These are phyloP conservation scores for Limnephilus auricula DNA, from an alignment of 2,888 invertebrate species.

Conservation along the genomic window DNA sequence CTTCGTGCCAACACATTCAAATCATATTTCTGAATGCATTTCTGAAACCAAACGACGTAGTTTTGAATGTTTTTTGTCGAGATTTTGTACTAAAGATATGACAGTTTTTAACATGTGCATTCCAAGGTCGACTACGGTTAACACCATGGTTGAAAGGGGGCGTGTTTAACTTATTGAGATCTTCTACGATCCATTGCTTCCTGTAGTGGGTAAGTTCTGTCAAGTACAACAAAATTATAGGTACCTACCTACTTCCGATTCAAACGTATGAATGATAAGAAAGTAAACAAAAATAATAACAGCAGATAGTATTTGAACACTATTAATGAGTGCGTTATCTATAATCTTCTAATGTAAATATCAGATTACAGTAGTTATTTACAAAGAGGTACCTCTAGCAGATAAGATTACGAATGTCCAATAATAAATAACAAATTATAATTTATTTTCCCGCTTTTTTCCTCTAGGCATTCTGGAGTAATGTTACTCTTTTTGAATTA, in stretches of 20 bases:
- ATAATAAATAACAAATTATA: background rate
- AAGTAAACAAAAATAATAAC: background rate
- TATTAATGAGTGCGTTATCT: background rate
- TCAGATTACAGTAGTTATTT: background rate
- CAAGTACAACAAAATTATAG: background rate
- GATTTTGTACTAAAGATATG: conserved; percentile 19
- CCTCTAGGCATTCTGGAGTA: background rate
- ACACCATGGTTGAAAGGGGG: background rate
- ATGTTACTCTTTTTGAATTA: too few relatives aligned
- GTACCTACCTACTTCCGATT: background rate
- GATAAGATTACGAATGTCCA: background rate
- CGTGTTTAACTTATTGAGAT: background rate
- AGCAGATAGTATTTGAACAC: background rate
- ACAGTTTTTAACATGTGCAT: conserved; percentile 39
- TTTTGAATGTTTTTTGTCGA: conserved; percentile 10
- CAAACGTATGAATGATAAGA: background rate
- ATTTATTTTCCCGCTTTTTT: background rate
- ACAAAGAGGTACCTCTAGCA: background rate
- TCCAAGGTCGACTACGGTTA: conserved; percentile 13
- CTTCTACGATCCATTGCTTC: background rate
- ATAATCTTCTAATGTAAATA: background rate
- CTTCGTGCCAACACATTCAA: background rate
- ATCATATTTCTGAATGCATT: conserved; percentile 15
- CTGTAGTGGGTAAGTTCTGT: background rate
- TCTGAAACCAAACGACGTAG: background rate